Percentiles rank a stretch among this genome's conserved stretches.
phyloP scores from a whole-genome alignment of 2,888 invertebrate species.

The Pterobdella sp. region DNA sequence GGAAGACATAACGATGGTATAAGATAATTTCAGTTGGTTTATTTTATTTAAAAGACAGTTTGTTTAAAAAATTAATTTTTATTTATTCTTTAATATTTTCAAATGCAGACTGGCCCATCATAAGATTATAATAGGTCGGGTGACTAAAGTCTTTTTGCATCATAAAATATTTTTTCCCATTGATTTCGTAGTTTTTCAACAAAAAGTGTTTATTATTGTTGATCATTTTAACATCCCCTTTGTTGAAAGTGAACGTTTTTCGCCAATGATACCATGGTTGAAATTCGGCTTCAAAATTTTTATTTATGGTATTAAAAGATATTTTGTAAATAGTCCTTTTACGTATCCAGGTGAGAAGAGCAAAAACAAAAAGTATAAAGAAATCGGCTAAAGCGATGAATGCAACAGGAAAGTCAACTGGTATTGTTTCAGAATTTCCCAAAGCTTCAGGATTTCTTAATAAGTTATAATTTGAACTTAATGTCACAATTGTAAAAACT shows the following conservation, averaged over 20 bases:
- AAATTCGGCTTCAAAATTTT: constrained; percentile 4
- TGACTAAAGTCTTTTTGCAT: neutral
- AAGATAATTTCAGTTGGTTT: neutral
- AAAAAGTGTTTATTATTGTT: neutral
- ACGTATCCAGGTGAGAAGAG: neutral
- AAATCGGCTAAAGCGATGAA: neutral
- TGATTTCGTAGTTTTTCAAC: neutral
- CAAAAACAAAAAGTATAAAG: neutral
- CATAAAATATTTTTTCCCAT: neutral
- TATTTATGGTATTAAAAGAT: neutral
- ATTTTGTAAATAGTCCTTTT: neutral
- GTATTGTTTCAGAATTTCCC: neutral
- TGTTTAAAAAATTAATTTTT: neutral
- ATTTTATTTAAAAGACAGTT: neutral
- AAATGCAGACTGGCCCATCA: neutral
- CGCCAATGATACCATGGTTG: neutral
- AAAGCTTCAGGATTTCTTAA: neutral
- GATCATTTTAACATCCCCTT: neutral
- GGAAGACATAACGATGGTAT: no score
- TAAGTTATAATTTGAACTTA: neutral
- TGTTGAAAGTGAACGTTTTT: neutral
- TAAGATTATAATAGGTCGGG: neutral
- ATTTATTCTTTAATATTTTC: neutral
- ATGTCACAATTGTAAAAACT: neutral
- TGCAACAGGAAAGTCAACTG: neutral